These are phyloP conservation scores for Melanotus villosus DNA, from an alignment of 2,888 invertebrate genomes.

Conservation along the genomic window DNA sequence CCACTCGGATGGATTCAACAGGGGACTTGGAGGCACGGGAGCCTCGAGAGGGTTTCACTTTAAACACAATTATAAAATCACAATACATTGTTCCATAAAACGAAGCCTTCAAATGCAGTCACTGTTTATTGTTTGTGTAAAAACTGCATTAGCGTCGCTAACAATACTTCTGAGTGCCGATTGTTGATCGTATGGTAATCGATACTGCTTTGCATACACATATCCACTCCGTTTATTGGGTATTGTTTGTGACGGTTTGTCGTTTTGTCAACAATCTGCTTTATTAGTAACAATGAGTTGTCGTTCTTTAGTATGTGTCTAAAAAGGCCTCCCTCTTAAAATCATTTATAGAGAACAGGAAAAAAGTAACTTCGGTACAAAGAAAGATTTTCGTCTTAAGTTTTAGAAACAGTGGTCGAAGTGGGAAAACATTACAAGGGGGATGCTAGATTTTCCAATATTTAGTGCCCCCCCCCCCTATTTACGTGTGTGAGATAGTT, in stretches of 20 bases:
- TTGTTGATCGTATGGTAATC: conserved; percentile 44
- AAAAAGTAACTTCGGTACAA: no score
- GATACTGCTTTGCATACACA: conserved; percentile 36
- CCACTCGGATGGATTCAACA: conserved; percentile 52
- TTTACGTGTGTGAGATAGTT: no score
- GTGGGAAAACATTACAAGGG: no score
- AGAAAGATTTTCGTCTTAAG: no score
- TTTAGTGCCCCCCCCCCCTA: no score
- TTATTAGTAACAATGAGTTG: not conserved
- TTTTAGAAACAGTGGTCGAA: no score
- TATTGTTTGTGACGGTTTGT: conserved; percentile 5
- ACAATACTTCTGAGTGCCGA: conserved; percentile 30
- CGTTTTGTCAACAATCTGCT: conserved; percentile 19
- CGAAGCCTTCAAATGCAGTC: conserved; percentile 56
- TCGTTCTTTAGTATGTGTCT: not conserved
- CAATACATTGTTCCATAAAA: conserved; percentile 58
- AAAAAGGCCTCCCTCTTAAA: no score
- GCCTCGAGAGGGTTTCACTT: conserved; percentile 58
- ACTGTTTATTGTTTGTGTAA: conserved; percentile 47
- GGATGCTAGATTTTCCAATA: no score
- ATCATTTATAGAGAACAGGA: no score
- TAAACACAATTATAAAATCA: conserved; percentile 61
- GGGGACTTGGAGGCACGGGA: conserved; percentile 44
- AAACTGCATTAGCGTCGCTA: conserved; percentile 41
- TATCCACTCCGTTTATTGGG: conserved; percentile 19